A percentile compares a stretch with the other conserved stretches of the same genome.
Evolutionary conservation across 2,113 vertebrate species (phyloP).

Genomic region (Ceuthmochares aereus): DNA sequence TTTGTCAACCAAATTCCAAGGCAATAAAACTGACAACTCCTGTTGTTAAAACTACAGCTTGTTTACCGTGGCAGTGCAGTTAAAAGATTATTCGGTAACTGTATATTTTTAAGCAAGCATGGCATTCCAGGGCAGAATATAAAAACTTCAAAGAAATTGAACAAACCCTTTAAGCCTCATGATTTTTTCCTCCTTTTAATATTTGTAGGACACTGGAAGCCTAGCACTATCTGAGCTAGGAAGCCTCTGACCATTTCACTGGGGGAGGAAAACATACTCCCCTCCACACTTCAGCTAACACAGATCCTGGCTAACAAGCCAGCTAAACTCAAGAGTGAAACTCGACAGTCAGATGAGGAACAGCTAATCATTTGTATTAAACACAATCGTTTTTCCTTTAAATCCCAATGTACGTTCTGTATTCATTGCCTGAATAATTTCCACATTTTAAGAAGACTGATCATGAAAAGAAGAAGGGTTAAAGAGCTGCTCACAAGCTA

Average conservation of each 20-base stretch:
- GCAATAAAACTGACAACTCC: not conserved
- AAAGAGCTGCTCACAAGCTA: not conserved
- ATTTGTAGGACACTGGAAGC: not conserved
- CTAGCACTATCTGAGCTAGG: not conserved
- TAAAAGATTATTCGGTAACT: not conserved
- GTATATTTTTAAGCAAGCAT: not conserved
- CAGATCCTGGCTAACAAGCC: not conserved
- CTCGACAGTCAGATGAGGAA: not conserved
- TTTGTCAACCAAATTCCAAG: not conserved
- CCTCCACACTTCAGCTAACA: not conserved
- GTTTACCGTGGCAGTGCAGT: not conserved
- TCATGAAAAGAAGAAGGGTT: not conserved
- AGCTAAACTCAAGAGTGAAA: not conserved
- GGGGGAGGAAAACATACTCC: not conserved
- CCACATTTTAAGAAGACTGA: slow-evolving; percentile 6
- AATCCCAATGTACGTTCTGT: not conserved
- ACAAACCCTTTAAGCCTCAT: not conserved
- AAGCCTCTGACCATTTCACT: not conserved
- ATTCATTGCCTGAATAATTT: not conserved
- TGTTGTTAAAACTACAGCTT: not conserved
- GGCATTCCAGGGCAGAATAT: not conserved
- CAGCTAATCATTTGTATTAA: not conserved
- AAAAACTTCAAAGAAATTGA: not conserved
- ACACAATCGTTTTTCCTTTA: not conserved
- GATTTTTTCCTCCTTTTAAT: not conserved